Base-by-base conservation (phyloP, 2,113 vertebrate species). In the Corydoras maculifer region DNA sequence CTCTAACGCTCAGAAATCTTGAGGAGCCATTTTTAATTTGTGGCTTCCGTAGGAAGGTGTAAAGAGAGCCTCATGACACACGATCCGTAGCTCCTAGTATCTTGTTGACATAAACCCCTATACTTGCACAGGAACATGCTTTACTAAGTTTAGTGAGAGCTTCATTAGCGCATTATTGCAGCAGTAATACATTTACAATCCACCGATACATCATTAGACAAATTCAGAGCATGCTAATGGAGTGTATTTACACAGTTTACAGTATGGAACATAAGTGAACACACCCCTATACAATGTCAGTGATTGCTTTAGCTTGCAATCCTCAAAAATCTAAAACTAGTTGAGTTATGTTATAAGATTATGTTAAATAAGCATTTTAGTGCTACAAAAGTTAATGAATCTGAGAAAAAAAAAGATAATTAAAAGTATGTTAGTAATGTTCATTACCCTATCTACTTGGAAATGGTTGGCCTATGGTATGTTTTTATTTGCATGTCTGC, bases 31-130 rank as follows among this genome's bases (percentile, higher is more conserved):
- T 80, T 82, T 83, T 85, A 82, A 88, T 88, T 77, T 86, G 84
- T 84, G 81, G 85, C 83, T 81, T 87, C 84, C 83, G 75, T 62
- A 70, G 77, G 65, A 84, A 80, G 81, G 68, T 78, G 85, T 84
- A 87, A 86, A 51, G 83, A 85, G 85, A 84, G 80, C 81, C 74
- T 15, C 65, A 43, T 84, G 84, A 85, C 86, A 88, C 80, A 75
- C 62, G 82, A 89, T 84, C 78, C 75, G 75, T 35, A 76, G 82
- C 80, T 75, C 78, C 58, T 68, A 77, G 78, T 84, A 81, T 84
- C 81, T 84, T 87, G 87, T 88, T 90, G 84, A 89, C 84, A 88
- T 82, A 87, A 86, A 84, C 77, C 68, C 76, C 74, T 72, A 66
- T 76, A 72, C 79, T 84, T 75, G 76, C 77, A 31, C 75, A 74